A percentile compares a stretch with the other conserved stretches of the same genome.
Evolutionary conservation across 2,113 vertebrate species (phyloP).

Genomic region (Trogon melanurus): DNA sequence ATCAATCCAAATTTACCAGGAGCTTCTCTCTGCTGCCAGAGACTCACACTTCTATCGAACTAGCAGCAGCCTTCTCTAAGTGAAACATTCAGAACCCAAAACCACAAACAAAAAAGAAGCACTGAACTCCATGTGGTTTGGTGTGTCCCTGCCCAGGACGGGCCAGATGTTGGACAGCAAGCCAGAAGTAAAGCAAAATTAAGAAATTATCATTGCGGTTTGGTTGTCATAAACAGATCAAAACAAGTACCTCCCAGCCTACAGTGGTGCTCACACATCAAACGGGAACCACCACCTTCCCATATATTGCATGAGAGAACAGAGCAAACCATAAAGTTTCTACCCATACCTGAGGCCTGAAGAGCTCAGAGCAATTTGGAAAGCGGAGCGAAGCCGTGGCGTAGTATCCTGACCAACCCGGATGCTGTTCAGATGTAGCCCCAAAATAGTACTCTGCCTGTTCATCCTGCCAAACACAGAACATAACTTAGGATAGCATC

Average conservation of each 20-base stretch:
- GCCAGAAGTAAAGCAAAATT: neutral
- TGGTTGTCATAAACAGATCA: neutral
- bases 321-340: neutral
- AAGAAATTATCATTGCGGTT: neutral
- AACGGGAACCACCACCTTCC: neutral
- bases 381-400: constrained; percentile 81
- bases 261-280: neutral
- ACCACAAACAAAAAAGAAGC: neutral
- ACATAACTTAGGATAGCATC: neutral
- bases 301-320: neutral
- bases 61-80: neutral
- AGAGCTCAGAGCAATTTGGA: constrained; percentile 85
- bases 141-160: rapidly evolving
- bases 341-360: constrained; percentile 83
- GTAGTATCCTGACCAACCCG: constrained; percentile 87
- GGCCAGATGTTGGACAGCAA: neutral
- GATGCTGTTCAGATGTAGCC: constrained; percentile 79
- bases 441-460: constrained; percentile 83
- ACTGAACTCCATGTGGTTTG: neutral
- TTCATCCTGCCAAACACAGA: constrained; percentile 78
- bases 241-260: neutral
- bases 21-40: neutral
- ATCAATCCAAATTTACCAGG: neutral
- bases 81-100: neutral
- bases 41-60: neutral